Evolutionary conservation across 2,113 vertebrate species (phyloP).

Genomic region (Perca fluviatilis): DNA sequence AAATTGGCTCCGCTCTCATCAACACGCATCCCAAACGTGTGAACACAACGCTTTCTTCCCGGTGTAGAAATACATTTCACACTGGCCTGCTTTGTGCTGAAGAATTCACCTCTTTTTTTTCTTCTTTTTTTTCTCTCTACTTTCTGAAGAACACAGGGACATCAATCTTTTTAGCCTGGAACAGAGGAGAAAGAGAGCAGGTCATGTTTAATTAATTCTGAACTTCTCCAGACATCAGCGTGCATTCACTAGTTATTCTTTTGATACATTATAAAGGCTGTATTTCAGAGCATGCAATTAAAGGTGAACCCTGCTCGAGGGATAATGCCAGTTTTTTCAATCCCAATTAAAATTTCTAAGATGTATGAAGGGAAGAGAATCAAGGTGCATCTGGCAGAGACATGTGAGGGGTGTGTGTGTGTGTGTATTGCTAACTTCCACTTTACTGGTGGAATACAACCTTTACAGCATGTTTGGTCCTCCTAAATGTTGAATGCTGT

Average conservation of each 20-base stretch:
- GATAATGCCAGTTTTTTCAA: slow-evolving; percentile 29
- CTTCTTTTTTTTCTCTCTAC: not conserved
- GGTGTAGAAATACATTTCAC: not conserved
- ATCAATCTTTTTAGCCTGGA: slow-evolving; percentile 53
- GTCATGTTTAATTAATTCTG: slow-evolving; percentile 66
- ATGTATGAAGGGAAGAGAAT: slow-evolving; percentile 11
- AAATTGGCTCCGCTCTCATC: not conserved
- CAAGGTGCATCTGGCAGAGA: slow-evolving; percentile 27
- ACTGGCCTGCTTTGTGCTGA: not conserved
- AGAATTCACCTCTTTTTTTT: slow-evolving; percentile 11
- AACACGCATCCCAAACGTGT: slow-evolving; percentile 4
- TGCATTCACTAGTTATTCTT: slow-evolving; percentile 62
- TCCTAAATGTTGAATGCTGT: not conserved
- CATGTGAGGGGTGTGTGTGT: not conserved
- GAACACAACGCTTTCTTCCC: slow-evolving; percentile 18
- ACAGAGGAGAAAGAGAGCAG: slow-evolving; percentile 27
- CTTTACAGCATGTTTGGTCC: not conserved
- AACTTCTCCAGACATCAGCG: slow-evolving; percentile 46
- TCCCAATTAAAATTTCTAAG: slow-evolving; percentile 69
- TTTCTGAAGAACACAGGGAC: slow-evolving; percentile 42
- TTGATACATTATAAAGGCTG: slow-evolving; percentile 72
- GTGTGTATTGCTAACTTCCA: not conserved
- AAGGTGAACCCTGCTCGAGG: slow-evolving; percentile 58
- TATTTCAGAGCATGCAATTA: slow-evolving; percentile 64
- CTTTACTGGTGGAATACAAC: not conserved